These are phyloP conservation scores for Candidula unifasciata DNA, from an alignment of 2,888 invertebrate species.

Conservation along the genomic window DNA sequence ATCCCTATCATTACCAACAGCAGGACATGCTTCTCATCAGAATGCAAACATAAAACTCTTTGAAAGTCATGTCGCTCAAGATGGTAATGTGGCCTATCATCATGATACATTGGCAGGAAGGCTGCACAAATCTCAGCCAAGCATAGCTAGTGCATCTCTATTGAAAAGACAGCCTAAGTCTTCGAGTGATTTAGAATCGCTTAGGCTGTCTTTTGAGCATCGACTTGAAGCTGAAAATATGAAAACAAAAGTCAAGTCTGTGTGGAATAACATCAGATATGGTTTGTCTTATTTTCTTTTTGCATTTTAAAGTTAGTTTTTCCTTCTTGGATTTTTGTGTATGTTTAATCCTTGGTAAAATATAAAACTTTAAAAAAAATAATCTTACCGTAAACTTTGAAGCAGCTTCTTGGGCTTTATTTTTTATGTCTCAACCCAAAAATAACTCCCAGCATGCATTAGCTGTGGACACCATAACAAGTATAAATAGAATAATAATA, in stretches of 20 bases:
- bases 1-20: background rate
- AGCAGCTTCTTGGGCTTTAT: too few relatives aligned
- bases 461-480: too few relatives aligned
- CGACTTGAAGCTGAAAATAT: slow-evolving; percentile 47
- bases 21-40: background rate
- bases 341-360: too few relatives aligned
- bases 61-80: background rate
- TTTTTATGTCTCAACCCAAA: too few relatives aligned
- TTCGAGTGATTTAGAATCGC: slow-evolving; percentile 31
- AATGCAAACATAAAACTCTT: background rate
- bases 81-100: background rate
- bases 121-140: slow-evolving; percentile 42
- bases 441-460: too few relatives aligned
- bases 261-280: slow-evolving; percentile 49
- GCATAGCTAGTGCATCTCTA: slow-evolving; percentile 15
- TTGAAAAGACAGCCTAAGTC: slow-evolving; percentile 31
- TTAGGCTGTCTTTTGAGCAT: slow-evolving; percentile 42
- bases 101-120: background rate
- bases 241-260: slow-evolving; percentile 45
- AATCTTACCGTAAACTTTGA: background rate
- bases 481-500: too few relatives aligned
- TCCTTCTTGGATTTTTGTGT: too few relatives aligned
- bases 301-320: background rate
- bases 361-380: background rate
- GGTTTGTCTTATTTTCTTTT: background rate